A percentile compares a stretch with the other conserved stretches of the same genome.
Evolutionary conservation across 2,797 vertebrate genomes (phyloP).

Genomic region (Chaetophractus vellerosus): DNA sequence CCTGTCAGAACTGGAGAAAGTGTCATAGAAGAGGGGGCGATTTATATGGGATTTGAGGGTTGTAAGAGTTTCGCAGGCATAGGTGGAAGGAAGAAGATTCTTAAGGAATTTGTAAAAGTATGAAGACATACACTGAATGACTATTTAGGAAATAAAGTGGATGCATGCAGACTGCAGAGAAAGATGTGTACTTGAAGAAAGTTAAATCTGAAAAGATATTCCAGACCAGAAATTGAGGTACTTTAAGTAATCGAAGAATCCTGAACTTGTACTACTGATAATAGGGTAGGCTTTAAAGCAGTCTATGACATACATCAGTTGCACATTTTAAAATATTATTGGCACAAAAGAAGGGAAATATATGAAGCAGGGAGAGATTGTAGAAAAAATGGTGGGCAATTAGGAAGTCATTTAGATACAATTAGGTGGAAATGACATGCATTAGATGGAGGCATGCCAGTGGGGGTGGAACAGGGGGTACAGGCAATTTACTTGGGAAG

Average conservation of each 20-base stretch:
- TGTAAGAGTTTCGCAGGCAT: background rate
- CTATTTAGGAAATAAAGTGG: conserved; percentile 15
- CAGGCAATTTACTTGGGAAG: background rate
- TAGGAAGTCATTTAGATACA: background rate
- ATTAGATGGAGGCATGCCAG: background rate
- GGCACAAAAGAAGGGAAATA: background rate
- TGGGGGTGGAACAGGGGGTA: background rate
- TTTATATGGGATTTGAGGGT: background rate
- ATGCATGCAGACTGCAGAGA: background rate
- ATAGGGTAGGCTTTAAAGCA: background rate
- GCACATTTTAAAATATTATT: conserved; percentile 3
- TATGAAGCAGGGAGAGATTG: background rate
- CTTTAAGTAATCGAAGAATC: background rate
- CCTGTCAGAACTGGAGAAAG: background rate
- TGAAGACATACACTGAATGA: background rate
- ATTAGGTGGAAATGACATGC: background rate
- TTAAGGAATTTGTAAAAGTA: background rate
- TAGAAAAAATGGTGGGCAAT: background rate
- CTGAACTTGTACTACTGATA: background rate
- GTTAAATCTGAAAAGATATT: background rate
- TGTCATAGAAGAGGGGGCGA: background rate
- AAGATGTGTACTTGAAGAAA: background rate
- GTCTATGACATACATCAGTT: background rate
- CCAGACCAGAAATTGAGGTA: background rate
- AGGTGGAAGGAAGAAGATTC: background rate